Evolutionary conservation across 92 coral and sea anemone species (phyloP).

Genomic region (Porites rus): DNA sequence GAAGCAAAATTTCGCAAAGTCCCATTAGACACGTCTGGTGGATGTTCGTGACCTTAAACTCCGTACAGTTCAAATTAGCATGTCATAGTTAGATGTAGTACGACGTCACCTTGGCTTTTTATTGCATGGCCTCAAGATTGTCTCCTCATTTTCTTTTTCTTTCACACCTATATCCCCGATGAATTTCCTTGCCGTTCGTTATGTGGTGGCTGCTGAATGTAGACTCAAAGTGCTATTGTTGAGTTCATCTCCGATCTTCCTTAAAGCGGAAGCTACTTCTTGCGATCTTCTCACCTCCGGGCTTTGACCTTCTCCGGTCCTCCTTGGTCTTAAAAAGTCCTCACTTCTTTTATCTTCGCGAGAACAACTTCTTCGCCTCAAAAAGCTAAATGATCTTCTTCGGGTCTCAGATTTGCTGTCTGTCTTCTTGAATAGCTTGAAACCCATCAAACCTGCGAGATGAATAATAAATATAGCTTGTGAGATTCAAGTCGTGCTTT

Average conservation of each 20-base stretch:
- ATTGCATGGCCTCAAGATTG: not conserved
- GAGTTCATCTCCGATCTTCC: constrained; percentile 91
- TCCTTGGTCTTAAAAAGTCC: not conserved
- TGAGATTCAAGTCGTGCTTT: too few species aligned
- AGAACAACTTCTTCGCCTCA: constrained; percentile 56
- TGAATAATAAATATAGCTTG: not conserved
- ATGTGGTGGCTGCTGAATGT: constrained; percentile 33
- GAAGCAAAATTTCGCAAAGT: not conserved
- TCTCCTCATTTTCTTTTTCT: not conserved
- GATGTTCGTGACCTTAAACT: too few species aligned
- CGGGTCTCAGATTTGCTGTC: constrained; percentile 6
- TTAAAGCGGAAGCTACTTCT: constrained; percentile 83
- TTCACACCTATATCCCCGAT: not conserved
- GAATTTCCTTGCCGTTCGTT: not conserved
- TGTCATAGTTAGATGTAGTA: too few species aligned
- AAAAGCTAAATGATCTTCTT: constrained; percentile 47
- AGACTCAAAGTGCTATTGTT: constrained; percentile 76
- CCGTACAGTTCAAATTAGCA: not conserved
- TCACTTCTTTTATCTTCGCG: constrained; percentile 31
- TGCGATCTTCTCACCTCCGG: constrained; percentile 13
- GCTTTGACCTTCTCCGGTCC: not conserved
- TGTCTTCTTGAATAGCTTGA: constrained; percentile 56
- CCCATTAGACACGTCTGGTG: not conserved
- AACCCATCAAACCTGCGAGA: constrained; percentile 61
- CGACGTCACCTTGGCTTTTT: not conserved